Percentiles rank a stretch among this genome's conserved stretches.
These are phyloP conservation scores for Minunthozetes semirufus DNA, from an alignment of 2,888 invertebrate species.

Conservation along the genomic window DNA sequence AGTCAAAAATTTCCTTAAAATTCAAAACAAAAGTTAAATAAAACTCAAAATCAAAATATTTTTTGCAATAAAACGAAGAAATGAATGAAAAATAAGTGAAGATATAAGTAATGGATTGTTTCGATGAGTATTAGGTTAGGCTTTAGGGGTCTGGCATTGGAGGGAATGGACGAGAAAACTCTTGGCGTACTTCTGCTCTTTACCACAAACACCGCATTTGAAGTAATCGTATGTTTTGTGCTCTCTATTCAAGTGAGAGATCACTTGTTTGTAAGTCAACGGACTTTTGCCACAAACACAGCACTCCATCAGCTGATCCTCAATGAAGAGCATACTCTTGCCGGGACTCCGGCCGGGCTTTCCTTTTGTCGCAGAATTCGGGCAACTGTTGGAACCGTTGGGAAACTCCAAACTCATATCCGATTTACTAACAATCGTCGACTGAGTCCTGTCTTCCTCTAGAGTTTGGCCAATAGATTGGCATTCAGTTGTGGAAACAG, in stretches of 20 bases:
- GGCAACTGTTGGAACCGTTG: too few species aligned
- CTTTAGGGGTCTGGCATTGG: neutral
- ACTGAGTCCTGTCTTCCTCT: too few species aligned
- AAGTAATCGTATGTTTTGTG: neutral
- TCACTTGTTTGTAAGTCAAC: neutral
- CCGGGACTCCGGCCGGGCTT: too few species aligned
- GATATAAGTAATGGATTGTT: neutral
- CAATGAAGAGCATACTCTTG: neutral
- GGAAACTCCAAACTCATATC: too few species aligned
- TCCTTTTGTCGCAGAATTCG: too few species aligned
- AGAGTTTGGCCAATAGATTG: too few species aligned
- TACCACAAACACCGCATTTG: neutral
- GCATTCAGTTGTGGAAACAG: too few species aligned
- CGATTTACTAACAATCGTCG: too few species aligned
- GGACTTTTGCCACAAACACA: neutral
- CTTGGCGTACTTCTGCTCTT: conserved; percentile 6
- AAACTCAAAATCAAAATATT: neutral
- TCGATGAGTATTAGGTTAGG: neutral
- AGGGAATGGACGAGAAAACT: neutral
- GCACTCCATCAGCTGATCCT: neutral
- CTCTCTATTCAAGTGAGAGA: neutral
- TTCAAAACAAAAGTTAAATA: neutral
- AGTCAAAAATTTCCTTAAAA: neutral
- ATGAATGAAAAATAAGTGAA: neutral
- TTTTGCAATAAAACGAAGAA: neutral